phyloP scores from a whole-genome alignment of 1,140 invertebrate genomes.

The Cydia fagiglandana region DNA sequence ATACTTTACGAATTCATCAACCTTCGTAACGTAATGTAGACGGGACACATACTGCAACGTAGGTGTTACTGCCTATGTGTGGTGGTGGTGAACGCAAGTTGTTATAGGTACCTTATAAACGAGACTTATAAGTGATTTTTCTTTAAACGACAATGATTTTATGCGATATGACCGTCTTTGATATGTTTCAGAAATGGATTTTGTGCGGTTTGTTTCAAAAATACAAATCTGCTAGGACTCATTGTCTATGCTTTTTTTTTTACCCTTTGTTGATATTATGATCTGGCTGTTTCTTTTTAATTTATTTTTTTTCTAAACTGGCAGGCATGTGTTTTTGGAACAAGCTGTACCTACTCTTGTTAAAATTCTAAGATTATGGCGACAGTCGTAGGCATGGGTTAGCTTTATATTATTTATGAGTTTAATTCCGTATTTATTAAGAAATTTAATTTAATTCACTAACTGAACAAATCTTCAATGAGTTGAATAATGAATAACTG shows the following conservation, averaged over 20 bases:
- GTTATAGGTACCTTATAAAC: too few species aligned
- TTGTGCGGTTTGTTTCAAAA: conserved; percentile 11
- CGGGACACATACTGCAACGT: too few species aligned
- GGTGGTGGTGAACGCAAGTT: too few species aligned
- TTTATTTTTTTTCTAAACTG: conserved; percentile 12
- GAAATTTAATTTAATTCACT: neutral
- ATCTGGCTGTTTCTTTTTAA: neutral
- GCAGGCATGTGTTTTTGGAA: neutral
- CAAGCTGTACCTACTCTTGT: conserved; percentile 20
- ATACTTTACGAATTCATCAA: too few species aligned
- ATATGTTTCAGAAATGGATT: conserved; percentile 42
- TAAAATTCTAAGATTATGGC: conserved; percentile 3
- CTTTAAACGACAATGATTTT: neutral
- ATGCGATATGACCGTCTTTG: conserved; percentile 37
- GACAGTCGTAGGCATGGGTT: neutral
- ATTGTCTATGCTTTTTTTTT: conserved; percentile 5
- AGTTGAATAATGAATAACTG: too few species aligned
- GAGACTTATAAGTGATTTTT: too few species aligned
- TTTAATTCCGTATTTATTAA: neutral
- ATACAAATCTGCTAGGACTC: neutral
- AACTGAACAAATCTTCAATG: neutral
- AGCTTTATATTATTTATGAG: neutral
- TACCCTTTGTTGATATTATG: neutral
- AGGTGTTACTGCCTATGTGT: too few species aligned
- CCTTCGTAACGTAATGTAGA: too few species aligned